phyloP scores from a whole-genome alignment of 2,797 vertebrate genomes.

The Enteromius unitaeniatus region DNA sequence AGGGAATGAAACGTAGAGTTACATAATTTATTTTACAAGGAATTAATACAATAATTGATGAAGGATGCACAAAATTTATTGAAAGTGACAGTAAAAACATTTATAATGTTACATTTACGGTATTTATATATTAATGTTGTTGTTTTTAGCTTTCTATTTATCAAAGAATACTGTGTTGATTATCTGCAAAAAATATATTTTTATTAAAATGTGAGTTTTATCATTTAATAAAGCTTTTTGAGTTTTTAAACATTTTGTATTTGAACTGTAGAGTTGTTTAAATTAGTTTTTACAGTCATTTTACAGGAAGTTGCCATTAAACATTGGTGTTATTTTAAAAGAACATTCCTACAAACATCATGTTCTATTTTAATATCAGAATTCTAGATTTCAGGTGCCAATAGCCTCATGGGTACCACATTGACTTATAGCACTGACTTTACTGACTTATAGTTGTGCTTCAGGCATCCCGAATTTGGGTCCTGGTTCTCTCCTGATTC shows the following conservation, averaged over 20 bases:
- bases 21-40: background rate
- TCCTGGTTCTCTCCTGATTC: too few species aligned
- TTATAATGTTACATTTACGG: background rate
- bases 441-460: too few species aligned
- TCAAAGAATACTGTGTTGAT: background rate
- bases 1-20: background rate
- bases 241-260: background rate
- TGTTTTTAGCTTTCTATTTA: background rate
- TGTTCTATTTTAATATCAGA: background rate
- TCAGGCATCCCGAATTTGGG: too few species aligned
- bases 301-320: background rate
- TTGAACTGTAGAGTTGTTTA: background rate
- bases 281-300: background rate
- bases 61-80: too few species aligned
- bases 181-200: background rate
- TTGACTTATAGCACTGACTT: too few species aligned
- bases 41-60: background rate
- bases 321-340: background rate
- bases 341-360: background rate
- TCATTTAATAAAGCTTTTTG: background rate
- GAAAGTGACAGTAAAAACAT: background rate
- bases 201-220: background rate
- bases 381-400: background rate
- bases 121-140: background rate
- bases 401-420: too few species aligned